Conservation (phyloP, 2,888 invertebrate genomes). For the Torymus auratus region DNA sequence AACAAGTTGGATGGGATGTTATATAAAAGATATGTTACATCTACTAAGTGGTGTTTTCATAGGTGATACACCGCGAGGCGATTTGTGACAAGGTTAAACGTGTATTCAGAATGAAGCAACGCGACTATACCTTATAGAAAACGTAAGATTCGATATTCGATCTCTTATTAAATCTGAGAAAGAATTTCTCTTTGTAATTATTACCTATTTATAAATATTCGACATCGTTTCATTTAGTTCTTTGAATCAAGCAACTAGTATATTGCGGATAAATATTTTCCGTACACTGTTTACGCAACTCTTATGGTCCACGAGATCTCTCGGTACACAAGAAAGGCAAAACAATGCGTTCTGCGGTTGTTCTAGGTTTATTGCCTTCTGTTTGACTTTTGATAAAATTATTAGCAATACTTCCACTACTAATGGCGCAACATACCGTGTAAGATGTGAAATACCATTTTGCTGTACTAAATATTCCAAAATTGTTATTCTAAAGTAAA, state of each 20-base stretch:
- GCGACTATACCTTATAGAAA: neutral
- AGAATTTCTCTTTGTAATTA: too few relatives aligned
- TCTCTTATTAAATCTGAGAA: neutral
- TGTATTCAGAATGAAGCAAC: neutral
- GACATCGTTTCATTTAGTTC: neutral
- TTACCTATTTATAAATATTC: too few relatives aligned
- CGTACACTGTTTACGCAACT: neutral
- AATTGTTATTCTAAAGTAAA: too few relatives aligned
- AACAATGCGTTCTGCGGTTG: too few relatives aligned
- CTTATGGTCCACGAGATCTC: neutral
- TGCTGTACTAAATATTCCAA: too few relatives aligned
- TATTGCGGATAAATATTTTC: neutral
- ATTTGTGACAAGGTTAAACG: constrained; percentile 21
- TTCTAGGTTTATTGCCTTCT: neutral
- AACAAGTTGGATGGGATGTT: constrained; percentile 3
- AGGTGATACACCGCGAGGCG: constrained; percentile 1
- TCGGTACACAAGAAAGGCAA: neutral
- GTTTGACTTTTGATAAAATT: neutral
- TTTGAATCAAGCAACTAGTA: neutral
- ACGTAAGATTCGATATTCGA: constrained; percentile 15
- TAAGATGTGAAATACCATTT: too few relatives aligned
- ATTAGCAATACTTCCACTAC: too few relatives aligned
- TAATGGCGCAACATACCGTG: too few relatives aligned
- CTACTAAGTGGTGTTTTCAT: constrained; percentile 7
- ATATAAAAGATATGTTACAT: constrained; percentile 3